These are phyloP conservation scores for Myripristis jacobus DNA, from an alignment of 2,797 vertebrate genomes.

Conservation along the genomic window DNA sequence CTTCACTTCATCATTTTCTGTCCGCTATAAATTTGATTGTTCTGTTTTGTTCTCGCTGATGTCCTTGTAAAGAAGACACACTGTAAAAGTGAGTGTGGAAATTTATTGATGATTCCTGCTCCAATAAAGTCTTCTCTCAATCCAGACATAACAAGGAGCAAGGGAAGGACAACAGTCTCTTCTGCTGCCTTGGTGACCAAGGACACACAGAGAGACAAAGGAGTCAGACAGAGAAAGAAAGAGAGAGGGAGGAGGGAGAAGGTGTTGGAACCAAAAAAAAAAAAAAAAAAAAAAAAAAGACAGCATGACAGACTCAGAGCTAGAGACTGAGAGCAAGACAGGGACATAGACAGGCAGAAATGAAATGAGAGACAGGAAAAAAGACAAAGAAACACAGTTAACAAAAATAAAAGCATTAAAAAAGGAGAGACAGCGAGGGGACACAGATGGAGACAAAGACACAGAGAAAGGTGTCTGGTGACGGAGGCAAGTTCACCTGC, in stretches of 20 bases:
- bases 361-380: neutral
- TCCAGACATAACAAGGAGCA: conserved; percentile 1
- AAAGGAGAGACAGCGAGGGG: neutral
- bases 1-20: neutral
- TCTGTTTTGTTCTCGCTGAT: neutral
- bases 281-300: too few species aligned
- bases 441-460: conserved; percentile 16
- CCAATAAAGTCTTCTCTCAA: neutral
- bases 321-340: conserved; percentile 7
- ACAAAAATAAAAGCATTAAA: neutral
- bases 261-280: too few species aligned
- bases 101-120: too few species aligned
- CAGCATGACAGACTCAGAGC: too few species aligned
- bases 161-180: neutral
- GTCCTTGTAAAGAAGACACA: neutral
- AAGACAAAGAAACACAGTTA: neutral
- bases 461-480: conserved; percentile 51
- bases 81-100: too few species aligned
- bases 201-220: conserved; percentile 2
- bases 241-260: too few species aligned
- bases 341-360: neutral
- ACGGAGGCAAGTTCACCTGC: conserved; percentile 62
- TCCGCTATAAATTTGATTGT: neutral
- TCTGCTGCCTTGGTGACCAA: conserved; percentile 29
- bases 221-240: neutral